A percentile compares a stretch with the other conserved stretches of the same genome.
phyloP scores from a whole-genome alignment of 2,113 vertebrate species.

The Grantiella picta region DNA sequence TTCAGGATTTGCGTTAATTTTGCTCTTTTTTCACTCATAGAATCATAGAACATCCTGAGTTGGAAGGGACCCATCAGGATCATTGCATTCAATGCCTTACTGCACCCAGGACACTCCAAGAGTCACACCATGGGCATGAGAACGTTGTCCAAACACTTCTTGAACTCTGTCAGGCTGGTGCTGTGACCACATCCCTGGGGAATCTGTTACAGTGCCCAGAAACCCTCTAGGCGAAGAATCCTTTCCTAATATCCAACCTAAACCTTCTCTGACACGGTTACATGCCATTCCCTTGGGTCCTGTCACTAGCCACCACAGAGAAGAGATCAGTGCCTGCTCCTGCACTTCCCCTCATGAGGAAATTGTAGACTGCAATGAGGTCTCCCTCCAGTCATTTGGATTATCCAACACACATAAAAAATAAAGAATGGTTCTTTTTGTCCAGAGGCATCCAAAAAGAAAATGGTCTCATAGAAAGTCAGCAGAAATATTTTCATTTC shows the following conservation, averaged over 20 bases:
- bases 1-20: not conserved
- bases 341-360: not conserved
- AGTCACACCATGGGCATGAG: not conserved
- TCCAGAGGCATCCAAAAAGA: not conserved
- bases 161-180: not conserved
- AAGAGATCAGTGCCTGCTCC: not conserved
- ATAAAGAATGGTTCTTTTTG: not conserved
- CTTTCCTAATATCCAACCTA: no score
- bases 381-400: not conserved
- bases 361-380: rapidly evolving
- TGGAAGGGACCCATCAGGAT: not conserved
- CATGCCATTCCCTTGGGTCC: no score
- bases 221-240: not conserved
- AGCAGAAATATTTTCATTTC: not conserved
- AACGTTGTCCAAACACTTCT: not conserved
- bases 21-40: not conserved
- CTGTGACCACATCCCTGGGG: not conserved
- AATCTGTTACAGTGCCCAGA: not conserved
- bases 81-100: not conserved
- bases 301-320: not conserved
- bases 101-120: not conserved
- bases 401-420: not conserved
- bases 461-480: not conserved
- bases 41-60: not conserved
- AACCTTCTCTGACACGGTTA: not conserved